Conservation (phyloP, 2,888 invertebrate genomes). For the Coelopa pilipes region DNA sequence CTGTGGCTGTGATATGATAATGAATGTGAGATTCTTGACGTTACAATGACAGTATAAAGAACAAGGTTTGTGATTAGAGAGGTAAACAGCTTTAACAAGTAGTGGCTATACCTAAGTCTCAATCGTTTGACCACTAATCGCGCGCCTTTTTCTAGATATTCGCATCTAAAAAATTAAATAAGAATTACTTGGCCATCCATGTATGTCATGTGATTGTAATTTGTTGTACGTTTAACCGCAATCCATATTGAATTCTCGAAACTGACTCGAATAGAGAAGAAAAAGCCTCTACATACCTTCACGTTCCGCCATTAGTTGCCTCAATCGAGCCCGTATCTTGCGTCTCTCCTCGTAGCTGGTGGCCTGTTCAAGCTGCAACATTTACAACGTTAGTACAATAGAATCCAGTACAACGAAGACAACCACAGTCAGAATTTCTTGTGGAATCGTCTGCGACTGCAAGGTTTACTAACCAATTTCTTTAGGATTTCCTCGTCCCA, state of each 20-base stretch:
- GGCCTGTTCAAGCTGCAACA: constrained; percentile 82
- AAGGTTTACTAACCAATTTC: constrained; percentile 73
- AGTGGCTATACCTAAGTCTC: constrained; percentile 28
- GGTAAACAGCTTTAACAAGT: constrained; percentile 21
- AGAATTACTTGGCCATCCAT: constrained; percentile 26
- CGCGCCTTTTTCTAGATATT: constrained; percentile 26
- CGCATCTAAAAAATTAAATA: constrained; percentile 32
- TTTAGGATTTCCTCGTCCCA: constrained; percentile 81
- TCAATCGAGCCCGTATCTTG: constrained; percentile 81
- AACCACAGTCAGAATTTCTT: background rate
- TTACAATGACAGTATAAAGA: constrained; percentile 9
- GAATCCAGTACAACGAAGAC: background rate
- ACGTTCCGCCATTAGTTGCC: constrained; percentile 86
- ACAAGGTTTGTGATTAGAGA: constrained; percentile 12
- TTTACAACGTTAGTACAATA: background rate
- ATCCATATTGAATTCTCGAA: constrained; percentile 10
- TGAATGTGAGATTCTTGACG: constrained; percentile 2
- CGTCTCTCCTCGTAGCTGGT: constrained; percentile 89
- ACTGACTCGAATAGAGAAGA: background rate
- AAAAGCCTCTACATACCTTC: constrained; percentile 73
- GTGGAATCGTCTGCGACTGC: too few species aligned
- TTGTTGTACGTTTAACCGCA: constrained; percentile 11
- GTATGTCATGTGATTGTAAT: constrained; percentile 15
- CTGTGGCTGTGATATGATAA: constrained; percentile 8
- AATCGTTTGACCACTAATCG: constrained; percentile 20